Evolutionary conservation across 2,113 vertebrate genomes (phyloP), one percentile per base, ranked within the genome.

Genomic region (Chamaea fasciata): DNA sequence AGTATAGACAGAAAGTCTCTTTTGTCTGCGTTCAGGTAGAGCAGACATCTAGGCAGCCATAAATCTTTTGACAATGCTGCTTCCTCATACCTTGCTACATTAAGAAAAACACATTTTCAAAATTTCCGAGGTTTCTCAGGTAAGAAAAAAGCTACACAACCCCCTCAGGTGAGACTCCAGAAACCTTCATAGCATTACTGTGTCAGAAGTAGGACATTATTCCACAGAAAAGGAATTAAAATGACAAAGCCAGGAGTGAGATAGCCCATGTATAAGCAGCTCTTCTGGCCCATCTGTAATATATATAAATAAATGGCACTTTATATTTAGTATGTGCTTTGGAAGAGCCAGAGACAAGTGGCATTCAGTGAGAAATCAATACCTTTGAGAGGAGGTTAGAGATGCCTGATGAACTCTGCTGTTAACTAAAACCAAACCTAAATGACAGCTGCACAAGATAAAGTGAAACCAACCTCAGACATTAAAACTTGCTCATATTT

Each of bases 301-400:
- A 39, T 12, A 55, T 73, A 89, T 50, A 89, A 87, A 78, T 87
- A 92, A 90, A 64, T 19, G 15, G 14, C 57, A 86, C 68, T 93
- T 83, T 93, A 94, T 92, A 95, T 93, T 93, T 95, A 95, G 90
- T 33, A 76, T 15, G 28, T 56, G 64, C 82, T 93, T 83, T 64
- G 76, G 90, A 79, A 94, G 49, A 63, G 75, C 33, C 70, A 83
- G 90, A 89, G 87, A 73, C 79, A 93, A 96, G 80, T 89, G 92
- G 90, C 62, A 83, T 73, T 62, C 60, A 33, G 23, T 60, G 28
- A 92, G 93, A 95, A 96, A 95, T 90, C 62, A 93, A 96, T 90
- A 94, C 71, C 91, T 95, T 59, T 37, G 33, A 94, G 67, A 93
- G 80, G 71, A 87, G 56, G 67, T 52, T 65, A 56, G 67, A 95